phyloP scores from a whole-genome alignment of 1,140 invertebrate genomes.

The Sitobion miscanthi region DNA sequence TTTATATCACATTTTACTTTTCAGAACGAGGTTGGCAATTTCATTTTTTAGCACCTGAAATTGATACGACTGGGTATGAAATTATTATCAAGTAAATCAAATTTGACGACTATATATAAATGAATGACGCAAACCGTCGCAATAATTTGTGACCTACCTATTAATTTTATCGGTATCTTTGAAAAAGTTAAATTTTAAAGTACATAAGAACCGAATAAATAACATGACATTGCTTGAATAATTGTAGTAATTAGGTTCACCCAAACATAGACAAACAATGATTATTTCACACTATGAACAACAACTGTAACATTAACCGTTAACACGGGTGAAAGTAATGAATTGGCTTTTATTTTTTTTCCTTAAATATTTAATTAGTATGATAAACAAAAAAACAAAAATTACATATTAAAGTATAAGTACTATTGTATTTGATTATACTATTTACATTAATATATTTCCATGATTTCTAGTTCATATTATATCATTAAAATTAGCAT shows the following conservation, averaged over 20 bases:
- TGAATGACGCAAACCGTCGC: not conserved
- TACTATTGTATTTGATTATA: not conserved
- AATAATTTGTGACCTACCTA: not conserved
- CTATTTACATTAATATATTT: not conserved
- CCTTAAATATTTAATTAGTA: not conserved
- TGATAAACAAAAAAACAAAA: not conserved
- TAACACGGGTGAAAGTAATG: conserved; percentile 8
- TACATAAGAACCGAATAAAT: not conserved
- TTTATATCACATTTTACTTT: not conserved
- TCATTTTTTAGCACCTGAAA: not conserved
- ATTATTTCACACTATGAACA: not conserved
- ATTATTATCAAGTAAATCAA: not conserved
- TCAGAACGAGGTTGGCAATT: not conserved
- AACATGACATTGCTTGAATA: not conserved
- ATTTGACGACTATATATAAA: not conserved
- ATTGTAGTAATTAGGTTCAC: not conserved
- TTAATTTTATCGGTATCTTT: not conserved
- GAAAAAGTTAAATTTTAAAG: not conserved
- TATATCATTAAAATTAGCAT: not conserved
- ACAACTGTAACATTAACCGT: not conserved
- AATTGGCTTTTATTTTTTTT: not conserved
- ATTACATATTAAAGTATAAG: not conserved
- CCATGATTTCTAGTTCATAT: not conserved
- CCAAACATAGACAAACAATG: not conserved
- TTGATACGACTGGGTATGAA: not conserved